A percentile compares a stretch with the other conserved stretches of the same genome.
These are phyloP conservation scores for Oplegnathus fasciatus DNA, from an alignment of 2,113 vertebrate species.

Conservation along the genomic window DNA sequence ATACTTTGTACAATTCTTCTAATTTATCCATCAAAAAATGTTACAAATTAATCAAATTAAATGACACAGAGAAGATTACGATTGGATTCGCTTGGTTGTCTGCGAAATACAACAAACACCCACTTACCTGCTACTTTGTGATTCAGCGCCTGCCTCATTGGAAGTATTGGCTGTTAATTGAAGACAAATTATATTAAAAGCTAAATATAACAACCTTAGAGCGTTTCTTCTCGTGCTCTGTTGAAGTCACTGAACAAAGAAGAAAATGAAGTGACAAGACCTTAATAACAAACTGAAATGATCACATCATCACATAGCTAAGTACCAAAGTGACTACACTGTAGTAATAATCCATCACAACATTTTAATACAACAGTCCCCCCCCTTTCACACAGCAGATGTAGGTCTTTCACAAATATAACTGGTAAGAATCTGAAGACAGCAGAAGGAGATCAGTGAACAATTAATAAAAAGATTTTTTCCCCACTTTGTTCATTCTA, in stretches of 20 bases:
- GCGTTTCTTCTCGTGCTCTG: not conserved
- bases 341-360: conserved; percentile 10
- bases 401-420: conserved; percentile 46
- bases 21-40: conserved; percentile 8
- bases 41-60: conserved; percentile 22
- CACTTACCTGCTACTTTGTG: conserved; percentile 43
- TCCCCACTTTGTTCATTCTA: conserved; percentile 5
- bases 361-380: conserved; percentile 1
- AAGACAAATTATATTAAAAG: conserved; percentile 35
- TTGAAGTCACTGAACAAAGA: not conserved
- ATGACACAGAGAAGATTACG: conserved; percentile 22
- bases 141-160: conserved; percentile 13
- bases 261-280: conserved; percentile 17
- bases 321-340: not conserved
- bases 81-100: conserved; percentile 11
- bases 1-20: conserved; percentile 16
- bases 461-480: not conserved
- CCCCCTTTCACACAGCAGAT: conserved; percentile 57
- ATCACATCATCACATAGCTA: not conserved
- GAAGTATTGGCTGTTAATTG: conserved; percentile 28
- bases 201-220: conserved; percentile 13
- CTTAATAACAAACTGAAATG: not conserved
- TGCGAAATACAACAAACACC: conserved; percentile 26
- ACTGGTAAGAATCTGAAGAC: conserved; percentile 30
- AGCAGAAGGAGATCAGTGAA: conserved; percentile 36